Evolutionary conservation across 2,797 vertebrate genomes (phyloP).

Genomic region (Telmatherina bonti): DNA sequence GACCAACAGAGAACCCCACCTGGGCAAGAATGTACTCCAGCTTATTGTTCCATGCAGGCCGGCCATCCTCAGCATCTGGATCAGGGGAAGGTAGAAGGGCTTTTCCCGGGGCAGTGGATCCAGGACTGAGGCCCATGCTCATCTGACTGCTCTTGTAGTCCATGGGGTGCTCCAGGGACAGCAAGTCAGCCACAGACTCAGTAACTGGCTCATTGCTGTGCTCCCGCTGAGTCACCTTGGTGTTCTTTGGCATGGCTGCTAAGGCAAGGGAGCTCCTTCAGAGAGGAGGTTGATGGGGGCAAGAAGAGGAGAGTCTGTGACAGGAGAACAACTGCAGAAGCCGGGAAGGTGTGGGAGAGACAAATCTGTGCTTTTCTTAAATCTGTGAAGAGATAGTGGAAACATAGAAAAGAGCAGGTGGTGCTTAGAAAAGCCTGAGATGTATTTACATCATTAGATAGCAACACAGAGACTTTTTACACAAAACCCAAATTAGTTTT

Average conservation of each 20-base stretch:
- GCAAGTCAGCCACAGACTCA: slow-evolving; percentile 94
- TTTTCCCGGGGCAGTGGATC: slow-evolving; percentile 80
- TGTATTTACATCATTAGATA: background rate
- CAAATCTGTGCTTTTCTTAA: slow-evolving; percentile 48
- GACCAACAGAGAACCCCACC: slow-evolving; percentile 96
- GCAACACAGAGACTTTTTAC: background rate
- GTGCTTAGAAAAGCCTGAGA: background rate
- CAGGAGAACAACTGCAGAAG: slow-evolving; percentile 4
- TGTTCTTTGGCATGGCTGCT: slow-evolving; percentile 93
- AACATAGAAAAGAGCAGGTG: slow-evolving; percentile 10
- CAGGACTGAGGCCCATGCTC: slow-evolving; percentile 85
- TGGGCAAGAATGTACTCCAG: slow-evolving; percentile 97
- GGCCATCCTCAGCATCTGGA: slow-evolving; percentile 85
- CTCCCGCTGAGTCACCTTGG: slow-evolving; percentile 95
- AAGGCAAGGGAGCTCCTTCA: slow-evolving; percentile 30
- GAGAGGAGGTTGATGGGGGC: slow-evolving; percentile 25
- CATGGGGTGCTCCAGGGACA: slow-evolving; percentile 95
- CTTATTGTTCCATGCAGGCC: slow-evolving; percentile 98
- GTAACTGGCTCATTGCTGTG: slow-evolving; percentile 97
- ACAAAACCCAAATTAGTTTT: background rate
- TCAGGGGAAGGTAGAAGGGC: slow-evolving; percentile 82
- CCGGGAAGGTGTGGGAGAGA: slow-evolving; percentile 1
- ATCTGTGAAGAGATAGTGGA: slow-evolving; percentile 55
- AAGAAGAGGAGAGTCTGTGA: background rate
- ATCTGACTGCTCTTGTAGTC: slow-evolving; percentile 95